phyloP scores from a whole-genome alignment of 2,888 invertebrate species.

The Gryllus longicercus region DNA sequence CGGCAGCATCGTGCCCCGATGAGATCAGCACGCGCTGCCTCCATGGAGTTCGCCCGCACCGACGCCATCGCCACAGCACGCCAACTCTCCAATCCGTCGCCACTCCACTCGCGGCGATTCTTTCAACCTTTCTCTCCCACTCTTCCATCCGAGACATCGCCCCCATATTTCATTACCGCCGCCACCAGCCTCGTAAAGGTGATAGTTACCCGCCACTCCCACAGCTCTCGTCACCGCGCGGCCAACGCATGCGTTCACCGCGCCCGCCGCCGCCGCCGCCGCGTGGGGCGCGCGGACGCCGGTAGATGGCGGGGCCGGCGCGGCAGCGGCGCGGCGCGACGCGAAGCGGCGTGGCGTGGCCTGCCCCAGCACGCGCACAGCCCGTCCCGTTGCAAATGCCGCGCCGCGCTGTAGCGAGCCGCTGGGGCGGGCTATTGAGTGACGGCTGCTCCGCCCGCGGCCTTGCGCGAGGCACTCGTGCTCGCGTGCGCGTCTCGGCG shows the following conservation, averaged over 20 bases:
- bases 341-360: not conserved
- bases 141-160: too few species aligned
- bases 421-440: not conserved
- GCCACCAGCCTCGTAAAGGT: too few species aligned
- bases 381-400: not conserved
- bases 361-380: not conserved
- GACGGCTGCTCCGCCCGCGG: too few species aligned
- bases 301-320: constrained; percentile 9
- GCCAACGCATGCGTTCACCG: not conserved
- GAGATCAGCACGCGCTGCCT: constrained; percentile 17
- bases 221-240: too few species aligned
- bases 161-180: too few species aligned
- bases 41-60: not conserved
- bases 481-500: too few species aligned
- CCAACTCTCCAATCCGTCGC: too few species aligned
- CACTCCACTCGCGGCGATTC: too few species aligned
- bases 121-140: too few species aligned
- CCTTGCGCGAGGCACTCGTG: too few species aligned
- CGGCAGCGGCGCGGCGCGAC: not conserved
- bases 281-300: not conserved
- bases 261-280: not conserved
- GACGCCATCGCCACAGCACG: too few species aligned
- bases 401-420: not conserved
- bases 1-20: not conserved
- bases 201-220: too few species aligned